These are phyloP conservation scores for Platysternon megacephalum DNA, from an alignment of 2,113 vertebrate genomes.

Conservation along the genomic window DNA sequence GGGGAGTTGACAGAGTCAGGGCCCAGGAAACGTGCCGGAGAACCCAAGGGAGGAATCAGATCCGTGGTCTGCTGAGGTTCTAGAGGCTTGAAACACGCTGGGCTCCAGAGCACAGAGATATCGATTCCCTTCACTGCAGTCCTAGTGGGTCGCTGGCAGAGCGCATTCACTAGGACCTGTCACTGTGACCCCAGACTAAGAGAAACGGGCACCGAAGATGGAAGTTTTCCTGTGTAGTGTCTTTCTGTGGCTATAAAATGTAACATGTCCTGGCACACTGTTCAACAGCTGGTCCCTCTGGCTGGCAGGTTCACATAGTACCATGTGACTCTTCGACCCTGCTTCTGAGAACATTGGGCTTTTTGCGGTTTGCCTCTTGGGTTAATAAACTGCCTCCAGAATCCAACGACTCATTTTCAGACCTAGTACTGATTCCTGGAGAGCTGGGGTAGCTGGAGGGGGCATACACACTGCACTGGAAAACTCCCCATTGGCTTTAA, in stretches of 20 bases:
- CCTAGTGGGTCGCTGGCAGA: neutral
- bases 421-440: neutral
- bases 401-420: neutral
- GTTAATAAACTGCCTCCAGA: constrained; percentile 29
- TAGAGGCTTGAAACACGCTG: neutral
- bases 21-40: neutral
- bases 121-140: neutral
- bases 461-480: constrained; percentile 43
- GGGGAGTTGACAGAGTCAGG: neutral
- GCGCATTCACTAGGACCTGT: neutral
- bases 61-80: neutral
- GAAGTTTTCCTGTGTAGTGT: rapidly evolving
- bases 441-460: constrained; percentile 14
- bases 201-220: rapidly evolving
- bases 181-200: neutral
- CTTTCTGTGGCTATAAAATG: rapidly evolving
- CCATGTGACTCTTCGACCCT: neutral
- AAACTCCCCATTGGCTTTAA: constrained; percentile 51
- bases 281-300: neutral
- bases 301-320: rapidly evolving
- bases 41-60: neutral
- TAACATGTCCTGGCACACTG: neutral
- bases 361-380: neutral
- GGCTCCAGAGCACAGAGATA: neutral
- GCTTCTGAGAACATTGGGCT: neutral